Base-by-base conservation (phyloP, 1,140 invertebrate genomes). In the Saccostrea echinata region DNA sequence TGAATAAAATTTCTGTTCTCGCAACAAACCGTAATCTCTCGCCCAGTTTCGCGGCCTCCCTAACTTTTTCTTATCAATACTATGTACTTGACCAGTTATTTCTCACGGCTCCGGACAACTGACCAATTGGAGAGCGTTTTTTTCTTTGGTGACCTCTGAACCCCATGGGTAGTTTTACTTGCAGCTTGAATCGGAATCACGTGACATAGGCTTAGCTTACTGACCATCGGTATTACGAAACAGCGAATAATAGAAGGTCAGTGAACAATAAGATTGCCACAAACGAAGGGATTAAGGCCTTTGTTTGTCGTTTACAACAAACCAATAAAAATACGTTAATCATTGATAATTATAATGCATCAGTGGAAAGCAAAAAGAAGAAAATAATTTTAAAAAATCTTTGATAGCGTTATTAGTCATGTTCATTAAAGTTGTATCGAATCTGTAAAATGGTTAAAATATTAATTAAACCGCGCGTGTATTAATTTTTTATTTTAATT, bases 21-120 rank as follows among this genome's bases (percentile, higher is more conserved):
- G 68, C 68, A 76, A 76, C 68, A 76, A 76, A 27, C 30, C 27
- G 68, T 76, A 76, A 76, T 76, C 27, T 76, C 68, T 76, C 27
- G 68, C 68, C 27, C 68, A 30, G 27, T 30, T 33, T 76, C 68
- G 68, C 68, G 68, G 30, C 68, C 68, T 76, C 30, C 68, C 68
- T 76, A 30, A 76, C 68, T 76, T 76, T 76, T 76, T 76, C 68
- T 76, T 76, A 76, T 76, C 68, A 76, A 76, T 30, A 33, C 68
- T 76, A 76, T 30, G 68, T 76, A 76, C 68, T 76, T 76, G 68
- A 76, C 68, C 68, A 76, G 68, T 76, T 76, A 76, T 30, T 76
- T 76, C 68, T 76, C 27, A 76, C 68, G 27, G 68, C 68, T 76
- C 68, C 68, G 68, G 68, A 24, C 68, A 76, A 76, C 27, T 76